Percentiles rank a stretch among this genome's conserved stretches.
These are phyloP conservation scores for Kryphioiulus occultus DNA, from an alignment of 2,888 invertebrate species.

Conservation along the genomic window DNA sequence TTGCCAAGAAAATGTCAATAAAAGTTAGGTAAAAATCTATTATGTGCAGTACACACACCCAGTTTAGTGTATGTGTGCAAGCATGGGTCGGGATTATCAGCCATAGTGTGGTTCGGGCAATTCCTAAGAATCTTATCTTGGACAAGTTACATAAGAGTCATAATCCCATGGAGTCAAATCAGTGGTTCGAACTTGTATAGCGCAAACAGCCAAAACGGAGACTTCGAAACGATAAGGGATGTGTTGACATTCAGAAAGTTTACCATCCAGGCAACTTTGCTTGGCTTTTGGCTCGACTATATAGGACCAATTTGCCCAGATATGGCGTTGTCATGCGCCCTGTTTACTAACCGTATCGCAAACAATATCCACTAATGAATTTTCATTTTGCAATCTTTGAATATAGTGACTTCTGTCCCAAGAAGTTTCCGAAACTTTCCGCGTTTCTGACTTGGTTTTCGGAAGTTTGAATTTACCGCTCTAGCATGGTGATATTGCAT, in stretches of 20 bases:
- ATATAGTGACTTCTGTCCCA: no score
- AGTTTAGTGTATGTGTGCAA: not conserved
- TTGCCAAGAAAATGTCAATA: not conserved
- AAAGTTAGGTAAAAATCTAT: conserved; percentile 12
- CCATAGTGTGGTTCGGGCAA: not conserved
- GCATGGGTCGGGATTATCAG: not conserved
- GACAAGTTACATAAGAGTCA: not conserved
- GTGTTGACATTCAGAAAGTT: not conserved
- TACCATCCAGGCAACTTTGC: not conserved
- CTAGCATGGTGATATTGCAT: no score
- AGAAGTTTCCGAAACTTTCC: no score
- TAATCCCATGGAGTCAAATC: conserved; percentile 1
- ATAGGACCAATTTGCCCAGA: not conserved
- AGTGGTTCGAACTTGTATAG: not conserved
- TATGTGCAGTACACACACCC: not conserved
- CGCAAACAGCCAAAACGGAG: not conserved
- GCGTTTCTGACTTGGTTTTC: no score
- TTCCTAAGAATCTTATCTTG: conserved; percentile 11
- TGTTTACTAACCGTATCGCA: no score
- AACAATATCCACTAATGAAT: no score
- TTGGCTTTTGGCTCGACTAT: no score
- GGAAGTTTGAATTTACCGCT: no score
- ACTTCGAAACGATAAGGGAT: not conserved
- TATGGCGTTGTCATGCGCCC: not conserved
- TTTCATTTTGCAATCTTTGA: no score